Percentiles rank a stretch among this genome's conserved stretches.
phyloP scores from a whole-genome alignment of 2,797 vertebrate genomes.

The Astyanax mexicanus region DNA sequence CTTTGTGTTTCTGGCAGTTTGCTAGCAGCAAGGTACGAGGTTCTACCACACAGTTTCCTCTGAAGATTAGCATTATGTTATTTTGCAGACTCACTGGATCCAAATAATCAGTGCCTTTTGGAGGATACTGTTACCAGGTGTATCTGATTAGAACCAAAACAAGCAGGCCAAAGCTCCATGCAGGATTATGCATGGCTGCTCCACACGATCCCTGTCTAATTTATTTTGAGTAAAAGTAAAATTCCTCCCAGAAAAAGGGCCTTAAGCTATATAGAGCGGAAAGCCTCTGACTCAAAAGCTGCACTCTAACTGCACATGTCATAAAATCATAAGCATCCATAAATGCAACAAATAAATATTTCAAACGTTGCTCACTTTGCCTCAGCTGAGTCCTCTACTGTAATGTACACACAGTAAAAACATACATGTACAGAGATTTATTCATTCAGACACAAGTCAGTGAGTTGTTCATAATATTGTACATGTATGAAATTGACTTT shows the following conservation, averaged over 20 bases:
- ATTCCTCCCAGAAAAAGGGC: background rate
- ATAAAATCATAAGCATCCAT: background rate
- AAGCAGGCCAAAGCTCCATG: background rate
- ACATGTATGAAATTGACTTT: too few species aligned
- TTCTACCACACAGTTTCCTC: background rate
- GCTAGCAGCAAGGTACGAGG: background rate
- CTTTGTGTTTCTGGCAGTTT: background rate
- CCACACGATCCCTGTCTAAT: background rate
- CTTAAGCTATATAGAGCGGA: background rate
- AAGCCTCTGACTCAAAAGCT: background rate
- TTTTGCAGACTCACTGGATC: constrained; percentile 2
- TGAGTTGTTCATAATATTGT: too few species aligned
- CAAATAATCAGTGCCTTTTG: constrained; percentile 21
- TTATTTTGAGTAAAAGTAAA: constrained; percentile 1
- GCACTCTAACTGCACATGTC: background rate
- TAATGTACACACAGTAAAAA: background rate
- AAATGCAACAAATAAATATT: background rate
- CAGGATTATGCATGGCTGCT: background rate
- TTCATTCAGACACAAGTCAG: too few species aligned
- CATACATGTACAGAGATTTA: background rate
- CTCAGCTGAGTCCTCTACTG: background rate
- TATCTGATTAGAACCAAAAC: background rate
- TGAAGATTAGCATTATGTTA: background rate
- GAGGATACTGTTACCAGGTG: constrained; percentile 10
- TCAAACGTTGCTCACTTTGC: constrained; percentile 1